Base-by-base conservation (phyloP, 1,140 invertebrate species). In the Pseudobourletiella spinata region DNA sequence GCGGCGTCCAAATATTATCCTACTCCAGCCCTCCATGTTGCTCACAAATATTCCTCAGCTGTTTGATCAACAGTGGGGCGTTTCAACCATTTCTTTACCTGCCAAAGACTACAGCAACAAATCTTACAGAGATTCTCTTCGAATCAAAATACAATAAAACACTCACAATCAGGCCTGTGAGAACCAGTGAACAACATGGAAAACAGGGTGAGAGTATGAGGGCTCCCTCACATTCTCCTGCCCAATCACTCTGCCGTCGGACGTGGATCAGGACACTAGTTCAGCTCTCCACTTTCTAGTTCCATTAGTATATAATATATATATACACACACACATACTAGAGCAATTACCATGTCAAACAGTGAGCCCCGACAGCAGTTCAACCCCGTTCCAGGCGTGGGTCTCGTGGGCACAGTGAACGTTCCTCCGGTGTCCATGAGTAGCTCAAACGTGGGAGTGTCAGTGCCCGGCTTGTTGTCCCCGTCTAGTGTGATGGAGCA, bases 401-500 rank as follows among this genome's bases (percentile, higher is more conserved):
- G 8, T 32, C 29, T 26, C n/a, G 43, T 29, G 0, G 50, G 25
- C 20, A 35, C 60, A 3, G 22, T 32, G 14, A 3, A 29, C 6
- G 52, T 26, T 44, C 39, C 59, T n/a, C 18, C 44, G 14, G n/a
- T n/a, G n/a, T 22, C 44, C 6, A 2, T 6, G 2, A 29, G 14
- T 15, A 39, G 16, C 26, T 42, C 20, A 25, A 18, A 14, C n/a
- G 3, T n/a, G 22, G 48, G 14, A 6, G 39, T 63, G 44, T 20
- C 39, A 2, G 26, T 63, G 20, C 54, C 52, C 4, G 61, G 61
- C 20, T 29, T 63, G 8, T 42, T 63, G 18, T 57, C 61, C 1
- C 61, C 61, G 1, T 46, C 76, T 26, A 70, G 73, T 59, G 73
- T 76, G 84, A 74, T 91, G 35, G 89, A 93, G 63, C 87, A 90